Conservation (phyloP, 2,113 vertebrate genomes). For the Neogale vison region DNA sequence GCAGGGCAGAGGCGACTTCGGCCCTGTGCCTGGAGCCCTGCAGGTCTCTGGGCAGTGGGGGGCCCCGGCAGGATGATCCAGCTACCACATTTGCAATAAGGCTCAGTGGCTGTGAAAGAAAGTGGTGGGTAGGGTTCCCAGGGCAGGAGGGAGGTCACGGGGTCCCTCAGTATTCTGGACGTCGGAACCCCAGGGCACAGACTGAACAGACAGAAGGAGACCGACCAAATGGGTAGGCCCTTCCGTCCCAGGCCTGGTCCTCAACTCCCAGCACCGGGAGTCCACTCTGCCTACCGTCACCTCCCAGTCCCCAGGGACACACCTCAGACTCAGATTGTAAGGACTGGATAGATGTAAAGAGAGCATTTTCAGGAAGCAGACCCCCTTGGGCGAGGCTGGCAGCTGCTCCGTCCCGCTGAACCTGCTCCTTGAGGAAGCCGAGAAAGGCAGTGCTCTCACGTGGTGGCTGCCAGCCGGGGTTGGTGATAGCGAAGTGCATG, state of each 20-base stretch:
- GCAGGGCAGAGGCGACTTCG: conserved; percentile 91
- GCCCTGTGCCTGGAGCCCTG: conserved; percentile 89
- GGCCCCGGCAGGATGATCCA: conserved; percentile 88
- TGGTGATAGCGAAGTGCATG: conserved; percentile 99
- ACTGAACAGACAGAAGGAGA: background rate
- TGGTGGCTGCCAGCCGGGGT: conserved; percentile 98
- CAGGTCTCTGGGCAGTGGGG: conserved; percentile 89
- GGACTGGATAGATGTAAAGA: conserved; percentile 91
- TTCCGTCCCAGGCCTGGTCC: background rate
- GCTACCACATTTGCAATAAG: conserved; percentile 93
- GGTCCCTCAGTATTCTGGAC: background rate
- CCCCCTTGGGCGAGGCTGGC: conserved; percentile 85
- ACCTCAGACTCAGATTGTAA: conserved; percentile 94
- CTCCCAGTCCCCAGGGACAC: background rate
- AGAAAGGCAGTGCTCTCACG: conserved; percentile 97
- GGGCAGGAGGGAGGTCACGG: background rate
- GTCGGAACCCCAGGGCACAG: background rate
- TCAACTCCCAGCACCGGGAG: background rate
- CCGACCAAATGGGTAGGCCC: background rate
- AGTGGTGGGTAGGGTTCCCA: background rate
- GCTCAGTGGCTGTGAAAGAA: conserved; percentile 91
- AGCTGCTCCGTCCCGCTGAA: conserved; percentile 92
- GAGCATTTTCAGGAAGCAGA: conserved; percentile 86
- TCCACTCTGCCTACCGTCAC: background rate
- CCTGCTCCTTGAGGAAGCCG: conserved; percentile 95